phyloP scores from a whole-genome alignment of 2,797 vertebrate genomes.

The Tokudaia tokunoshimensis region DNA sequence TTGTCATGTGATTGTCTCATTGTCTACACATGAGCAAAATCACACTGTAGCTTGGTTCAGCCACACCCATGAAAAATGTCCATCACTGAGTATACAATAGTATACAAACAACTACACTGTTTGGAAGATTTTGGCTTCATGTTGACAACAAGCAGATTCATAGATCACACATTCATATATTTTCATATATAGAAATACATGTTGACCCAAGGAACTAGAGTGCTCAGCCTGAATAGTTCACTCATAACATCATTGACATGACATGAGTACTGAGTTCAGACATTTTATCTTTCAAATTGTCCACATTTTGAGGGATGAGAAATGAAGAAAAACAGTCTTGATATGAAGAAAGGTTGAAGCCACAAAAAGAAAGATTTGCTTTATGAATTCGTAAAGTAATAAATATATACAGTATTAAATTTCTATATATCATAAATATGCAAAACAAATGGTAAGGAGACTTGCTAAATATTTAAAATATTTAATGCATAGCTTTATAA shows the following conservation, averaged over 20 bases:
- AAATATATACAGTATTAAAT: not conserved
- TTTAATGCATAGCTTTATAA: not conserved
- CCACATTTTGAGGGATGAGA: not conserved
- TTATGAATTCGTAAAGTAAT: not conserved
- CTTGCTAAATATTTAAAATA: not conserved
- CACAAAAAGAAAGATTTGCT: not conserved
- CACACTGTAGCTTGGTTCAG: constrained; percentile 6
- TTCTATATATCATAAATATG: constrained; percentile 11
- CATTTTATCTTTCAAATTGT: not conserved
- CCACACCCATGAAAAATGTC: not conserved
- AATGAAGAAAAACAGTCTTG: not conserved
- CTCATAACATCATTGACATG: not conserved
- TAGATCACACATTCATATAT: not conserved
- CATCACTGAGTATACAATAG: not conserved
- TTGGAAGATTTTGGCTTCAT: not conserved
- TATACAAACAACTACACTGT: not conserved
- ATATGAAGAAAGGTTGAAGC: not conserved
- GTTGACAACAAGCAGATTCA: not conserved
- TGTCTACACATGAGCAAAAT: not conserved
- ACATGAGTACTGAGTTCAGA: not conserved
- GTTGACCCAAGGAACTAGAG: not conserved
- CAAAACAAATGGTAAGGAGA: not conserved
- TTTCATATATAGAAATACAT: not conserved
- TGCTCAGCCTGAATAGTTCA: not conserved
- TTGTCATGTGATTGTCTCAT: constrained; percentile 19